Evolutionary conservation across 2,113 vertebrate genomes (phyloP).

Genomic region (Orientallactaga bullata): DNA sequence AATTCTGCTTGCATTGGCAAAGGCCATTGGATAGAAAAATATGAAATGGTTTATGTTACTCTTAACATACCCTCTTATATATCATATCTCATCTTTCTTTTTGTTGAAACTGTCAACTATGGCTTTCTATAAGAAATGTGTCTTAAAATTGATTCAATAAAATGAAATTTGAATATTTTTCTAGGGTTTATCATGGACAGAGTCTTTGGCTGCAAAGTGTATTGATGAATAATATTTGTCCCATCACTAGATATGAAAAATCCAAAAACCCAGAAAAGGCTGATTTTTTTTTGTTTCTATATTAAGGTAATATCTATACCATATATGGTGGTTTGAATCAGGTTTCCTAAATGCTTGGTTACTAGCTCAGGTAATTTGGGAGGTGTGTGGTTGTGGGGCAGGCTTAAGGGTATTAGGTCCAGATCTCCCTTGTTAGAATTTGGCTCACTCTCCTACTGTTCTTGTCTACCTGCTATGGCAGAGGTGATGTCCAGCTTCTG

Average conservation of each 20-base stretch:
- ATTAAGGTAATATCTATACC: not conserved
- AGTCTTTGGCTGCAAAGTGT: not conserved
- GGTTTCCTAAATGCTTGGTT: too few species aligned
- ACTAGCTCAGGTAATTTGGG: too few species aligned
- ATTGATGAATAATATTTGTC: not conserved
- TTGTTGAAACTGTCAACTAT: not conserved
- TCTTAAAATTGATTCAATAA: not conserved
- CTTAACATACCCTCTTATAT: not conserved
- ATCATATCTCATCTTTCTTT: not conserved
- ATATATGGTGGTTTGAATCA: too few species aligned
- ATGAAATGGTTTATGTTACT: not conserved
- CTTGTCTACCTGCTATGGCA: too few species aligned
- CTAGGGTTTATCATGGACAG: not conserved
- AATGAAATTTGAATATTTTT: not conserved
- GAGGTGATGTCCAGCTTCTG: too few species aligned
- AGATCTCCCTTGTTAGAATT: too few species aligned
- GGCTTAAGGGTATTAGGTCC: too few species aligned
- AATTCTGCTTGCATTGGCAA: conserved; percentile 44
- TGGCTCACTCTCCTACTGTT: too few species aligned
- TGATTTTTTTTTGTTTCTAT: not conserved
- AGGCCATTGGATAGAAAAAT: not conserved
- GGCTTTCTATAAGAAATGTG: not conserved
- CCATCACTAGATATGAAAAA: not conserved
- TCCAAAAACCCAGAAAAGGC: not conserved
- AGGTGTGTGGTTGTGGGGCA: too few species aligned